Conservation (phyloP, 1,140 invertebrate species). For the Bombus terrestris region DNA sequence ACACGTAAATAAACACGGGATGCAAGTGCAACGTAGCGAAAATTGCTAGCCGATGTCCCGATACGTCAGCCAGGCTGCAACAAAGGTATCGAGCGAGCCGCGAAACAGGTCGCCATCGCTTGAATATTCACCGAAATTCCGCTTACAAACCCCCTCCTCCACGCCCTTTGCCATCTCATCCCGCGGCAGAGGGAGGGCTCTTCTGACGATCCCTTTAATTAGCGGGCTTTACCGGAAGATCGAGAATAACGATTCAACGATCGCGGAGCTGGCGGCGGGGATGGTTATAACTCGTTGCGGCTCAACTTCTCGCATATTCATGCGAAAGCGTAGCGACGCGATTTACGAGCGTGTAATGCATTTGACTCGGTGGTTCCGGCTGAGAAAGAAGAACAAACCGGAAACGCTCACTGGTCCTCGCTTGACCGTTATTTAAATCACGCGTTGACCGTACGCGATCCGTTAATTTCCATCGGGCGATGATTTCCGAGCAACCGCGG, state of each 20-base stretch:
- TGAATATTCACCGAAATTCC: slow-evolving; percentile 47
- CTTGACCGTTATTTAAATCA: neutral
- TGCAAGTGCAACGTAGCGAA: neutral
- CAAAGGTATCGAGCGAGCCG: slow-evolving; percentile 35
- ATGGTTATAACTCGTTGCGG: slow-evolving; percentile 45
- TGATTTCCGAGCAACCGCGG: neutral
- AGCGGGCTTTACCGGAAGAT: slow-evolving; percentile 32
- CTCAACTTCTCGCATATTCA: slow-evolving; percentile 52
- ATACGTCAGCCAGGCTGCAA: neutral
- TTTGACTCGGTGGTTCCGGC: slow-evolving; percentile 25
- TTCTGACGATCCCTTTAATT: slow-evolving; percentile 35
- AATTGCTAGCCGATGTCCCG: slow-evolving; percentile 21
- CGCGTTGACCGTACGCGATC: too few relatives aligned
- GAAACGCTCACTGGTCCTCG: neutral
- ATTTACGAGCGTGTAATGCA: slow-evolving; percentile 52
- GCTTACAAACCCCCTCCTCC: neutral
- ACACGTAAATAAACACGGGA: slow-evolving; percentile 8
- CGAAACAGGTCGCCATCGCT: slow-evolving; percentile 3
- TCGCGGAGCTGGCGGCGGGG: neutral
- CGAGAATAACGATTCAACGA: slow-evolving; percentile 50
- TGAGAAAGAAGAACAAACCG: slow-evolving; percentile 5
- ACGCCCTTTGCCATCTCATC: neutral
- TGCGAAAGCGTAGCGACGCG: slow-evolving; percentile 27
- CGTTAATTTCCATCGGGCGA: neutral
- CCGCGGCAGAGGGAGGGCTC: neutral